Conservation (phyloP, 2,888 invertebrate genomes). For the Brassicogethes aeneus region DNA sequence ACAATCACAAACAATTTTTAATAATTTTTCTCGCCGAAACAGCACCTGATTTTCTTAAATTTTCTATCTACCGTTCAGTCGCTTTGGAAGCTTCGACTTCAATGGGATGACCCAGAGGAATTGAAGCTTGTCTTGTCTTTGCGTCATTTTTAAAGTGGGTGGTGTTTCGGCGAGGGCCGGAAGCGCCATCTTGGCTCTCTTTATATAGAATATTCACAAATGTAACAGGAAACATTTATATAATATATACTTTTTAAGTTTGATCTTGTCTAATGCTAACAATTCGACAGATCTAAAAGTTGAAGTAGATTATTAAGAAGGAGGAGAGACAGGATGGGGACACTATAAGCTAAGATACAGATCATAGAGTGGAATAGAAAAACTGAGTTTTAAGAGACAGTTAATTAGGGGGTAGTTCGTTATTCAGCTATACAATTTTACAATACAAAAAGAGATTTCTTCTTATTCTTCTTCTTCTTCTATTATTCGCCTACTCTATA, state of each 20-base stretch:
- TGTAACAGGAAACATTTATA: constrained; percentile 45
- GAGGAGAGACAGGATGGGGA: constrained; percentile 38
- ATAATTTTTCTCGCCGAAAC: neutral
- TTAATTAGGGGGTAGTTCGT: too few species aligned
- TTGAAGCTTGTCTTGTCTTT: too few species aligned
- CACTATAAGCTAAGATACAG: constrained; percentile 39
- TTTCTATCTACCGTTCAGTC: too few species aligned
- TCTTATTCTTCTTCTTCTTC: too few species aligned
- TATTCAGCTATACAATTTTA: too few species aligned
- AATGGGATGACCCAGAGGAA: too few species aligned
- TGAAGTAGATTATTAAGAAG: constrained; percentile 33
- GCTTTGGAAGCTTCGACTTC: too few species aligned
- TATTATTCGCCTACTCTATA: too few species aligned
- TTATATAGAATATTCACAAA: constrained; percentile 40
- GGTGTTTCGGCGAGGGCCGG: too few species aligned
- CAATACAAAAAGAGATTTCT: too few species aligned
- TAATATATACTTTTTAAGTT: constrained; percentile 41
- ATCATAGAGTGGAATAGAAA: constrained; percentile 29
- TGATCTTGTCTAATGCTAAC: constrained; percentile 40
- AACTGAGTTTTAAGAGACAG: too few species aligned
- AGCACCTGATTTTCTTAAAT: too few species aligned
- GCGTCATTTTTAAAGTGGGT: constrained; percentile 2
- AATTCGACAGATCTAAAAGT: constrained; percentile 39
- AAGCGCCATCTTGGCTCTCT: neutral
- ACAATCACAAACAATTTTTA: neutral